Evolutionary conservation across 1,140 invertebrate species (phyloP), one percentile per base, ranked within the genome.

Genomic region (Saccostrea echinata): DNA sequence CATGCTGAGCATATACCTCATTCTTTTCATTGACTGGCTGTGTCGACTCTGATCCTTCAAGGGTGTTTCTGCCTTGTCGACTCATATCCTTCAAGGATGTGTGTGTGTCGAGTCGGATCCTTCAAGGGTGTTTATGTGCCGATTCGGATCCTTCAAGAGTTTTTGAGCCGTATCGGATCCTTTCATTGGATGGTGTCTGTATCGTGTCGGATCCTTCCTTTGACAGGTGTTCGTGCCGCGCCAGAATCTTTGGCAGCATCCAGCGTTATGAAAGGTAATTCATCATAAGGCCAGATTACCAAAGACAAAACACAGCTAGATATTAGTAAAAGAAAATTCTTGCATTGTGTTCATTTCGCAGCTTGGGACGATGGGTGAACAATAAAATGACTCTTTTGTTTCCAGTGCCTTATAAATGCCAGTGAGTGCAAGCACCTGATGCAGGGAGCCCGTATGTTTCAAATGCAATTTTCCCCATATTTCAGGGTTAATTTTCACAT

Each of bases 201-300:
- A 13, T 21, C 55, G 13, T 57, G 55, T 16, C 13, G 55, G 55
- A 16, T 57, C 21, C 55, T 21, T 57, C 13, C 55, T 57, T 3
- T 27, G n/a, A 27, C 9, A 16, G 68, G 27, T 33, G 68, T 33
- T 76, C 13, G 27, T 76, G 27, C 27, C 27, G 68, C 12, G 68
- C 18, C 13, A 12, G 30, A 18, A 16, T 76, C 68, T 76, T 76
- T 76, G 68, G 68, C 27, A 30, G 27, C 68, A 76, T 27, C 68
- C 68, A 76, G 68, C 68, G 68, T 76, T 76, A 76, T 76, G 68
- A 76, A 76, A 76, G 27, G 13, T 76, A 33, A 76, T 30, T 30
- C 24, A 76, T 76, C 68, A 76, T 76, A 76, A 76, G 68, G 68
- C 68, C 68, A 33, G 68, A 76, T 76, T 76, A 76, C 68, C 68